phyloP scores from a whole-genome alignment of 2,113 vertebrate species.

The Turdus rufiventris region DNA sequence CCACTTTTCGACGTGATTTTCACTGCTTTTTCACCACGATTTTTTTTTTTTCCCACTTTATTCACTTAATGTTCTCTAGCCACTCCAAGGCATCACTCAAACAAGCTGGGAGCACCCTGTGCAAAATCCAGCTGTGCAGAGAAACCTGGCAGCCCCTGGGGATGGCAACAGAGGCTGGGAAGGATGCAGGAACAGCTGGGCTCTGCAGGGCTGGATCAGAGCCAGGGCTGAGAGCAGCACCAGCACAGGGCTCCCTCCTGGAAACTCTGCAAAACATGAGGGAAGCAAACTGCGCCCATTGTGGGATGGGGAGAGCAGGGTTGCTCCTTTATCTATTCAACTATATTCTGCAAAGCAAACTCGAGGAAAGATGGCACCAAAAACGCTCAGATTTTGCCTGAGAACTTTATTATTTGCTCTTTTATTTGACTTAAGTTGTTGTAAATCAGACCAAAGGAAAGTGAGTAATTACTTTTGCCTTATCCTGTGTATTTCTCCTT shows the following conservation, averaged over 20 bases:
- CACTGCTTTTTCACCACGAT: too few species aligned
- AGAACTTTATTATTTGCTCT: background rate
- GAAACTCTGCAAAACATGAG: background rate
- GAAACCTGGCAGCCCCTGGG: background rate
- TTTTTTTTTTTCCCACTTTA: background rate
- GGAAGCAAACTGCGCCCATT: background rate
- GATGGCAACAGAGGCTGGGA: background rate
- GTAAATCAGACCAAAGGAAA: constrained; percentile 1
- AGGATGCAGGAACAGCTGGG: background rate
- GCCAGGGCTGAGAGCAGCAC: background rate
- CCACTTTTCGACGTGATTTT: too few species aligned
- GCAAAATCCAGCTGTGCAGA: background rate
- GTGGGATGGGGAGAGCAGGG: background rate
- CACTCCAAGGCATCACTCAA: background rate
- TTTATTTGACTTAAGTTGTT: background rate
- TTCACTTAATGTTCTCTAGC: background rate
- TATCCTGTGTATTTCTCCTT: background rate
- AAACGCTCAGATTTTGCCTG: background rate
- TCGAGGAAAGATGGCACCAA: background rate
- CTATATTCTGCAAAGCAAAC: background rate
- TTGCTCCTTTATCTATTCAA: background rate
- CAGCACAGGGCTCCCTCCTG: background rate
- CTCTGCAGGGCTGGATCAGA: background rate
- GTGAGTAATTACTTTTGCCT: constrained; percentile 25
- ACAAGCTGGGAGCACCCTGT: background rate